These are phyloP conservation scores for Lypha dubia DNA, from an alignment of 2,888 invertebrate genomes.

Conservation along the genomic window DNA sequence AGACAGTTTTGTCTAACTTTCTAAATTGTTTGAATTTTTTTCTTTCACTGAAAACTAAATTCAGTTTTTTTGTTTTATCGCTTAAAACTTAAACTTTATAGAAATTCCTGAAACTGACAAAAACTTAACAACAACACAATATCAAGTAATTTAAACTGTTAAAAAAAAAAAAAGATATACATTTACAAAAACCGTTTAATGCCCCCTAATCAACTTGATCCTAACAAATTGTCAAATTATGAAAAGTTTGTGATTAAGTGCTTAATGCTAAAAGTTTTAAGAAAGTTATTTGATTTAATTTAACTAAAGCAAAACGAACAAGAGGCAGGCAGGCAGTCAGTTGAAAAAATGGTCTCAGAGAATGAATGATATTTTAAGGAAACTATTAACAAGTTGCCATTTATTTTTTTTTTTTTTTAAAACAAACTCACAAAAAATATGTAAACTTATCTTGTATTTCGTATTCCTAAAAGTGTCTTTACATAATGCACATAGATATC, in stretches of 20 bases:
- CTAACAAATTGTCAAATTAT: slow-evolving; percentile 32
- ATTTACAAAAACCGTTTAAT: not conserved
- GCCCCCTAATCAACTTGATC: not conserved
- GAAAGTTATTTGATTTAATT: slow-evolving; percentile 41
- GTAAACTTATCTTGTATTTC: not conserved
- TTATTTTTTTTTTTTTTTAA: slow-evolving; percentile 11
- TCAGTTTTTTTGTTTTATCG: too few relatives aligned
- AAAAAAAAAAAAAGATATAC: not conserved
- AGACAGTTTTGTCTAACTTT: too few relatives aligned
- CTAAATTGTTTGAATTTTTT: too few relatives aligned
- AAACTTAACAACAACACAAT: not conserved
- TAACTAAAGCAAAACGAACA: not conserved
- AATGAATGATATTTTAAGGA: slow-evolving; percentile 31
- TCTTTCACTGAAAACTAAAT: too few relatives aligned
- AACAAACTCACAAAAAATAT: not conserved
- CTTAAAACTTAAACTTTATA: too few relatives aligned
- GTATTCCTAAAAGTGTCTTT: slow-evolving; percentile 2
- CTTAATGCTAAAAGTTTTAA: slow-evolving; percentile 11
- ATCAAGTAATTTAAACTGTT: not conserved
- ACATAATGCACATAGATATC: not conserved
- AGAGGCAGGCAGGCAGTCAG: too few relatives aligned
- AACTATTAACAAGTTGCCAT: slow-evolving; percentile 34
- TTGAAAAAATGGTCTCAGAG: not conserved
- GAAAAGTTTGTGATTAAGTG: slow-evolving; percentile 41
- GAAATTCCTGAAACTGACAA: not conserved